These are phyloP conservation scores for Agapostemon virescens DNA, from an alignment of 2,888 invertebrate species.

Conservation along the genomic window DNA sequence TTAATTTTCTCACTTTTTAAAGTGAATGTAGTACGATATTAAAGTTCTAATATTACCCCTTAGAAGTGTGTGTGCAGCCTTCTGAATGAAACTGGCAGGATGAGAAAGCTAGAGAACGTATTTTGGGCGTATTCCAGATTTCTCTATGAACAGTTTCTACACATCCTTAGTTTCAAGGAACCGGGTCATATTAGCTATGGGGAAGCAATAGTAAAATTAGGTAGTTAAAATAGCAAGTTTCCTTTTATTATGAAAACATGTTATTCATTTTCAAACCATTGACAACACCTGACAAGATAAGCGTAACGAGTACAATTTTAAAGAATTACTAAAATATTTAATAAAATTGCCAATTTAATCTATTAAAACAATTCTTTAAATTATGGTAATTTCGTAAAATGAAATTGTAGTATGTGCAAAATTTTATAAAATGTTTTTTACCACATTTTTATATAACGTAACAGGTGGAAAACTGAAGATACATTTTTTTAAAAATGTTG, in stretches of 20 bases:
- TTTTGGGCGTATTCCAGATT: conserved; percentile 18
- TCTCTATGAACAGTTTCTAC: conserved; percentile 1
- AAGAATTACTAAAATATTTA: not conserved
- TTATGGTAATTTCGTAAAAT: no score
- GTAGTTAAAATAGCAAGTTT: not conserved
- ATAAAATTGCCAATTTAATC: not conserved
- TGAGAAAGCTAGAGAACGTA: not conserved
- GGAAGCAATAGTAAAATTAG: not conserved
- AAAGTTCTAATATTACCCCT: not conserved
- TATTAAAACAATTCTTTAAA: no score
- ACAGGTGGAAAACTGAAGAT: no score
- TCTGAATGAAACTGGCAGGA: not conserved
- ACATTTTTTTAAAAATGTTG: no score
- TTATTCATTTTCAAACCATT: not conserved
- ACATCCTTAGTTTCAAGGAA: not conserved
- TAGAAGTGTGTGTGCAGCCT: not conserved
- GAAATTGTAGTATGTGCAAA: no score
- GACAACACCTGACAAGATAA: not conserved
- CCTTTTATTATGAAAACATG: not conserved
- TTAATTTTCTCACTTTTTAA: conserved; percentile 2
- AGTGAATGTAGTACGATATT: not conserved
- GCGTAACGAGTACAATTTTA: not conserved
- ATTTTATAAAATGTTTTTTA: no score
- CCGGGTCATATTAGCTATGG: not conserved
- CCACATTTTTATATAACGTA: no score